A percentile compares a stretch with the other conserved stretches of the same genome.
phyloP scores from a whole-genome alignment of 2,113 vertebrate species.

The Garra rufa region DNA sequence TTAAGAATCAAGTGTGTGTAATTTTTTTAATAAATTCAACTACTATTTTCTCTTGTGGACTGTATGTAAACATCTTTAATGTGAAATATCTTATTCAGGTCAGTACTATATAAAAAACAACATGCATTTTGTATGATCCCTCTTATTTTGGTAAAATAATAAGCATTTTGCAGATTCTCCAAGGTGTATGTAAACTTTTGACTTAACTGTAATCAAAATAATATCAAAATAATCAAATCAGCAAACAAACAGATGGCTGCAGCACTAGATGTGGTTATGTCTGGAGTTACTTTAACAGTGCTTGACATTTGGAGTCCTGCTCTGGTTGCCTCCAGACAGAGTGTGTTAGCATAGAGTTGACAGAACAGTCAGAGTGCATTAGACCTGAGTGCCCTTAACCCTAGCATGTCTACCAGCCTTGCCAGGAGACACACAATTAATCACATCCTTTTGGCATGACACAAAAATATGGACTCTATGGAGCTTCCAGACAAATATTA shows the following conservation, averaged over 20 bases:
- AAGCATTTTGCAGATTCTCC: too few relatives aligned
- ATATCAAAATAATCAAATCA: too few relatives aligned
- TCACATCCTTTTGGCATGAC: constrained; percentile 1
- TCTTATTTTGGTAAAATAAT: too few relatives aligned
- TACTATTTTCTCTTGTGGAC: too few relatives aligned
- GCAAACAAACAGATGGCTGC: not conserved
- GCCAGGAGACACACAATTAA: not conserved
- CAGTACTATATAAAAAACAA: too few relatives aligned
- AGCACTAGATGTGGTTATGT: not conserved
- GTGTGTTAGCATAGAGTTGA: constrained; percentile 7
- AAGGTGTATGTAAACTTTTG: too few relatives aligned
- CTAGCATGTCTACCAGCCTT: not conserved
- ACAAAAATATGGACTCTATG: constrained; percentile 23
- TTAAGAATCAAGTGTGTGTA: too few relatives aligned
- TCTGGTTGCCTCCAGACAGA: constrained; percentile 15
- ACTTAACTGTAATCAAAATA: too few relatives aligned
- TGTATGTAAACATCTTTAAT: too few relatives aligned
- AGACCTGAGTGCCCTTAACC: constrained; percentile 18
- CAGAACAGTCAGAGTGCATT: constrained; percentile 28
- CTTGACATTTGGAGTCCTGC: constrained; percentile 31
- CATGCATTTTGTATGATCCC: too few relatives aligned
- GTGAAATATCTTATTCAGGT: too few relatives aligned
- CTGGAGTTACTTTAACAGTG: constrained; percentile 21
- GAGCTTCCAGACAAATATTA: not conserved
- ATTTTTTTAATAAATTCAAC: too few relatives aligned